phyloP scores from a whole-genome alignment of 2,797 vertebrate genomes.

The Orientallactaga sibirica region DNA sequence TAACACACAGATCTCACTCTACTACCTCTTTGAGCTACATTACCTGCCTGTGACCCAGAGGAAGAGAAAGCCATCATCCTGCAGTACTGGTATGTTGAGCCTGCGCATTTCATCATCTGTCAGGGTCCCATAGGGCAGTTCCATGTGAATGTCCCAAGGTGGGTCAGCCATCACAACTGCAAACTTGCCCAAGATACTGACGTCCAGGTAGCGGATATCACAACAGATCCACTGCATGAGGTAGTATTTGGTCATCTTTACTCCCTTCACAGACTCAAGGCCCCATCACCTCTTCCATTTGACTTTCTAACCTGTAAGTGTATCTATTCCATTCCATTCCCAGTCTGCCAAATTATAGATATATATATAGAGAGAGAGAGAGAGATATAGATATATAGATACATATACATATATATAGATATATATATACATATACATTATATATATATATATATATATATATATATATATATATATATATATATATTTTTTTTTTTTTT shows the following conservation, averaged over 20 bases:
- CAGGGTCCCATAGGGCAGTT: conserved; percentile 96
- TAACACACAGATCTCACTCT: conserved; percentile 66
- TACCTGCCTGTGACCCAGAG: conserved; percentile 98
- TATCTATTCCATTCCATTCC: conserved; percentile 68
- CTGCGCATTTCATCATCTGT: conserved; percentile 98
- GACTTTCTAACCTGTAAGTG: conserved; percentile 64
- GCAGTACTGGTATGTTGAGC: conserved; percentile 95
- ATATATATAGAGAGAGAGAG: no score
- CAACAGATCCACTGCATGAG: conserved; percentile 92
- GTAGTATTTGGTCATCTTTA: conserved; percentile 73
- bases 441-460: no score
- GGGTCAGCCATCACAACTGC: conserved; percentile 98
- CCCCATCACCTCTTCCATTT: conserved; percentile 66
- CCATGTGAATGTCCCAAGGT: conserved; percentile 99
- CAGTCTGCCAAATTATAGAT: background rate
- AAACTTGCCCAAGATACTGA: conserved; percentile 97
- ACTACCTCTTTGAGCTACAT: conserved; percentile 76
- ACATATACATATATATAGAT: no score
- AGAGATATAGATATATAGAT: no score
- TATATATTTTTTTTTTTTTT: no score
- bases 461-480: no score
- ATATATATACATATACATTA: no score
- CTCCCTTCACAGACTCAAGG: conserved; percentile 55
- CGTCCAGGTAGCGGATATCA: conserved; percentile 96
- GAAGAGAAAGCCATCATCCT: conserved; percentile 97